Base-by-base conservation (phyloP, 2,797 vertebrate species). In the Muscicapa comitata region DNA sequence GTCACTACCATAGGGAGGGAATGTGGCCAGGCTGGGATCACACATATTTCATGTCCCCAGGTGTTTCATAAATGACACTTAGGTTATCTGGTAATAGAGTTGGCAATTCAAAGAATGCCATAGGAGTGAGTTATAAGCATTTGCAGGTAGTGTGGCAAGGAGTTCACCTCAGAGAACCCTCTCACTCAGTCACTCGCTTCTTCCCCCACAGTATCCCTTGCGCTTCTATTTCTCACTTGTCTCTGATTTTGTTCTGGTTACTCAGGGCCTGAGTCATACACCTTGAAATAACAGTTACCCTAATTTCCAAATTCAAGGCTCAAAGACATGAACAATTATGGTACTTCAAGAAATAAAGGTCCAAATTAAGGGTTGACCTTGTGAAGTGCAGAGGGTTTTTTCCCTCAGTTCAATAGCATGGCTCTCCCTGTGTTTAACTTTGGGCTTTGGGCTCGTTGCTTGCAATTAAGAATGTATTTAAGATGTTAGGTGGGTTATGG, bases 241-340 rank as follows among this genome's bases (percentile, higher is more conserved):
- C 55, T 91, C 74, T 86, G 85, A 90, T 65, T 87, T 91, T 72
- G 47, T 80, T 77, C 89, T 75, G 72, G 62, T 94, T 95, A 57
- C 85, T 94, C 85, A 78, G 24, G 57, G 47, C 88, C 76, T 93
- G 81, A 92, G 71, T 95, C 94, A 89, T 82, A 67, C 48, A 79
- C 81, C 53, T 58, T 33, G 73, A 90, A 93, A 55, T 81, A 90
- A 82, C 29, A 91, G 82, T 80, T 45, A 86, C 35, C 37, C 24
- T 90, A 35, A 65, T 95, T 94, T 94, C 82, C 85, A 90, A 88
- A 86, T 86, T 90, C 83, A 55, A 31, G 47, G 58, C 76, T 88
- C 73, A 79, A 80, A 93, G 78, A 48, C 28, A 71, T 14, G 25
- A 43, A 65, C 31, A 48, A 55, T 77, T 83, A 65, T 2, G 6